phyloP scores from a whole-genome alignment of 2,888 invertebrate species.

The Drosophila cognata region DNA sequence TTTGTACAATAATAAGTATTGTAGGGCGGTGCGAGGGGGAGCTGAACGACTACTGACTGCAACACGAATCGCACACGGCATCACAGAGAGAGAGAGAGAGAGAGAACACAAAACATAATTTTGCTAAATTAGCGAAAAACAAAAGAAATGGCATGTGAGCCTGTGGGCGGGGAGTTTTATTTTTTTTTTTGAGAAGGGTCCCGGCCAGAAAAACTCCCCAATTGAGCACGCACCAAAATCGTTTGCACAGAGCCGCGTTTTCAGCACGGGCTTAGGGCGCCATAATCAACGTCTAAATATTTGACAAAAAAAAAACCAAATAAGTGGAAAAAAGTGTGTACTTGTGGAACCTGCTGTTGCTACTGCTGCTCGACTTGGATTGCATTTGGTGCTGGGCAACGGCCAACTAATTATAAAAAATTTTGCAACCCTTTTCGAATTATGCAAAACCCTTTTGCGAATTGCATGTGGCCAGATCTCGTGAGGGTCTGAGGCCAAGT shows the following conservation, averaged over 20 bases:
- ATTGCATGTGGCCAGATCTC: conserved; percentile 56
- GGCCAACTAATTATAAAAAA: conserved; percentile 77
- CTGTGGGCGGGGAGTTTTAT: conserved; percentile 27
- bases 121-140: conserved; percentile 82
- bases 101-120: conserved; percentile 76
- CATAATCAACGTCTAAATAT: conserved; percentile 80
- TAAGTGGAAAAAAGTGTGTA: conserved; percentile 26
- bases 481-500: conserved; percentile 57
- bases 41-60: conserved; percentile 39
- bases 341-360: conserved; percentile 38
- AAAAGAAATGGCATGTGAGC: conserved; percentile 71
- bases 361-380: conserved; percentile 22
- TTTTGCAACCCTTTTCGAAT: conserved; percentile 64
- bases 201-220: conserved; percentile 75
- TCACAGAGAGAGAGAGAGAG: background rate
- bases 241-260: conserved; percentile 55
- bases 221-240: conserved; percentile 82
- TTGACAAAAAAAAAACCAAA: conserved; percentile 53
- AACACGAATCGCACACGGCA: conserved; percentile 60
- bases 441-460: conserved; percentile 60
- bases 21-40: background rate
- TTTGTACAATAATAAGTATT: conserved; percentile 58
- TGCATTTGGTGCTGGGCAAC: conserved; percentile 73
- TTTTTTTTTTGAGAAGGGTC: conserved; percentile 1
- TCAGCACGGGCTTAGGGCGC: conserved; percentile 25